These are phyloP conservation scores for Eupeodes corollae DNA, from an alignment of 1,140 invertebrate genomes.

Conservation along the genomic window DNA sequence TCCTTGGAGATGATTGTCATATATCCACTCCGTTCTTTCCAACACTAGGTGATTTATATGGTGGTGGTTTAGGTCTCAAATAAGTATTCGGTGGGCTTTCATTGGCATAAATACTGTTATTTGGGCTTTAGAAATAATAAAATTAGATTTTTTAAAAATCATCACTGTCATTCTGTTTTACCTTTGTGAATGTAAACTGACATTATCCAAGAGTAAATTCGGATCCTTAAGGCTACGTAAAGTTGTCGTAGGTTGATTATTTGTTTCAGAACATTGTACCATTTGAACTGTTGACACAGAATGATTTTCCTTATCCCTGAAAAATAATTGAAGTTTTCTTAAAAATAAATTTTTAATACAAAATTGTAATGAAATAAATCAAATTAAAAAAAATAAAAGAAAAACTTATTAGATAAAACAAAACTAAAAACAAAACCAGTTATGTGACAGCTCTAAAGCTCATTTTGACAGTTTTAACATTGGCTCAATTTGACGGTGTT, in stretches of 20 bases:
- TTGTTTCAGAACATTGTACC: slow-evolving; percentile 32
- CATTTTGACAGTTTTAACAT: too few relatives aligned
- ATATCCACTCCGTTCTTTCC: slow-evolving; percentile 26
- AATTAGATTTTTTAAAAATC: too few relatives aligned
- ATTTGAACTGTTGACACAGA: slow-evolving; percentile 33
- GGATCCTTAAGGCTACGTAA: slow-evolving; percentile 34
- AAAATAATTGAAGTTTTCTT: too few relatives aligned
- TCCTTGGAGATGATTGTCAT: slow-evolving; percentile 33
- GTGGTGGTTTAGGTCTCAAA: slow-evolving; percentile 31
- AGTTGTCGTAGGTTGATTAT: slow-evolving; percentile 28
- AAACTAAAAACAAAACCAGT: too few relatives aligned
- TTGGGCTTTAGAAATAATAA: slow-evolving; percentile 16
- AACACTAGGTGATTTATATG: slow-evolving; percentile 28
- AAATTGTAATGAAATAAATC: too few relatives aligned
- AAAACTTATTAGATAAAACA: too few relatives aligned
- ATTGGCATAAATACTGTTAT: slow-evolving; percentile 27
- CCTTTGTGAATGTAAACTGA: slow-evolving; percentile 31
- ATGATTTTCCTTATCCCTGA: slow-evolving; percentile 15
- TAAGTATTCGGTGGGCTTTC: slow-evolving; percentile 26
- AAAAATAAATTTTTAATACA: too few relatives aligned
- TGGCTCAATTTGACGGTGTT: too few relatives aligned
- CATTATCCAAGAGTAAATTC: slow-evolving; percentile 29
- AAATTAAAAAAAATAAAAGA: too few relatives aligned
- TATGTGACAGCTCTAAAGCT: too few relatives aligned
- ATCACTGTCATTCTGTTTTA: slow-evolving; percentile 3